Evolutionary conservation across 2,113 vertebrate species (phyloP).

Genomic region (Eretmochelys imbricata): DNA sequence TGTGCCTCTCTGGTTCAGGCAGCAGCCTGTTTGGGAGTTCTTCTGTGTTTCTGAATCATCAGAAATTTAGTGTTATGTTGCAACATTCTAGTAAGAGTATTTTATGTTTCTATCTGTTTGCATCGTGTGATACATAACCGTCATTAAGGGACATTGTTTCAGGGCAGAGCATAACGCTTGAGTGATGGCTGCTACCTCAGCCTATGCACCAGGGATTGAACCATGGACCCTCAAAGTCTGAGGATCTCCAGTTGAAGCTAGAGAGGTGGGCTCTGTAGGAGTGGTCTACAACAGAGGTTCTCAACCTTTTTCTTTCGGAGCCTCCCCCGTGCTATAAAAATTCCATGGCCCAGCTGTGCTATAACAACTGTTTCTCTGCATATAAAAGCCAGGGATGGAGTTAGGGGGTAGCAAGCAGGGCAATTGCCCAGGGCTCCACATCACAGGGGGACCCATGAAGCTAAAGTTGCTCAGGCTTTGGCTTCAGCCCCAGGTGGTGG

Average conservation of each 20-base stretch:
- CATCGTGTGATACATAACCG: neutral
- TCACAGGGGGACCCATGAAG: too few species aligned
- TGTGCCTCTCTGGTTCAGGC: neutral
- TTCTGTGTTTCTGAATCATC: neutral
- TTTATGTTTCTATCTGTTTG: neutral
- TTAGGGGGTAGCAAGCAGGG: too few species aligned
- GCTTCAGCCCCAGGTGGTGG: too few species aligned
- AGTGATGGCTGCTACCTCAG: neutral
- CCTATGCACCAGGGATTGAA: neutral
- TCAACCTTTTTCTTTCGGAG: too few species aligned
- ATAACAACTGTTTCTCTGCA: too few species aligned
- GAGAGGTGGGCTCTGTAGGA: neutral
- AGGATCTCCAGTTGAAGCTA: neutral
- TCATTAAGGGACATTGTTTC: neutral
- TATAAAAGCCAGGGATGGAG: too few species aligned
- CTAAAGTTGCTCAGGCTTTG: too few species aligned
- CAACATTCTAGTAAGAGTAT: neutral
- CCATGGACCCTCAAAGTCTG: neutral
- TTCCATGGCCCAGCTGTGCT: too few species aligned
- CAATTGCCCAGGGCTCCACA: too few species aligned
- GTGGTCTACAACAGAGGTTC: neutral
- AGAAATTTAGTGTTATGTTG: neutral
- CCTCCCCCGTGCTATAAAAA: too few species aligned
- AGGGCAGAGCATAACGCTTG: neutral
- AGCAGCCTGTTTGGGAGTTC: neutral